Conservation (phyloP, 2,888 invertebrate species). For the Tubulanus polymorphus region DNA sequence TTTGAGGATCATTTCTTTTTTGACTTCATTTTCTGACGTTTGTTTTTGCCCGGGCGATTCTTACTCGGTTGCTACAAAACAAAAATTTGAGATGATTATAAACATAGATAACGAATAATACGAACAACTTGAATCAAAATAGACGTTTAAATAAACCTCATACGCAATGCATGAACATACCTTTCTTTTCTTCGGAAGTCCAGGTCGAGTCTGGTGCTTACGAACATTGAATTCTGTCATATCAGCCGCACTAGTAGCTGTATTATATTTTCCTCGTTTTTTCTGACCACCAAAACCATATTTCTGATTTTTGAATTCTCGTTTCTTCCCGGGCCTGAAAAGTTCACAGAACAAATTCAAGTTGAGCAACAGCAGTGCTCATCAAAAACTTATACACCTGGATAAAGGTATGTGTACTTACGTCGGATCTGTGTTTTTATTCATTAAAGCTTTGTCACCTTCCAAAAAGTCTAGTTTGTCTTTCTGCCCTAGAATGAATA, state of each 20-base stretch:
- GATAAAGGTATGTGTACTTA: background rate
- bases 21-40: too few relatives aligned
- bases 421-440: too few relatives aligned
- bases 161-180: background rate
- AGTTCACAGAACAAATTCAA: background rate
- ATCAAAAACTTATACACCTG: background rate
- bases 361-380: background rate
- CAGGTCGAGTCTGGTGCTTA: slow-evolving; percentile 9
- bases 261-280: slow-evolving; percentile 81
- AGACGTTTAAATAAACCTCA: too few relatives aligned
- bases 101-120: background rate
- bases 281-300: slow-evolving; percentile 97
- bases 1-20: too few relatives aligned
- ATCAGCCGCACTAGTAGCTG: slow-evolving; percentile 64
- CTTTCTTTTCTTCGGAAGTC: slow-evolving; percentile 2
- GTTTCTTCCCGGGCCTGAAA: slow-evolving; percentile 44
- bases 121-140: too few relatives aligned
- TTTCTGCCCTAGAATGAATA: slow-evolving; percentile 36
- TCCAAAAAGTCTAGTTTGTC: slow-evolving; percentile 44
- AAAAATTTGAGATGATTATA: background rate
- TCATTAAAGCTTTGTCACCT: too few relatives aligned
- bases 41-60: too few relatives aligned
- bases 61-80: too few relatives aligned
- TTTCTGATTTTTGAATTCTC: slow-evolving; percentile 69
- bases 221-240: slow-evolving; percentile 20